Base-by-base conservation (phyloP, 2,797 vertebrate genomes). In the Acanthurus tractus region DNA sequence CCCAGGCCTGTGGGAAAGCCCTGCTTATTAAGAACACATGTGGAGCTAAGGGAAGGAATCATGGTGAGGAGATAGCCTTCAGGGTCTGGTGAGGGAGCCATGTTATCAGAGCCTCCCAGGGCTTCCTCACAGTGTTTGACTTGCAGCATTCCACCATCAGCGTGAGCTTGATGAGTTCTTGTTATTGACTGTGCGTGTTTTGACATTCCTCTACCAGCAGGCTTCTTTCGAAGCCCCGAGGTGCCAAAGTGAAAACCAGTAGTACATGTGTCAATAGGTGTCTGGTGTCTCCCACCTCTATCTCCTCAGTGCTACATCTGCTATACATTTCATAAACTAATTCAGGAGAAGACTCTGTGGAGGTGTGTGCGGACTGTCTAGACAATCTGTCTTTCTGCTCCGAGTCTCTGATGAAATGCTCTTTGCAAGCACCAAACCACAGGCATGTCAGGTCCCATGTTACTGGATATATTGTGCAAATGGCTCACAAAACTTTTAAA, bases 241-340 rank as follows among this genome's bases (percentile, higher is more conserved):
- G 93, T 94, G 92, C 86, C 92, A 92, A 93, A 92, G 92, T 92
- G 90, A 90, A 94, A 94, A 92, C 88, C 93, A 94, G 91, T 90
- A 86, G 88, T 93, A 92, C 92, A 92, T 89, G 89, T 93, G 93
- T 95, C 93, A 93, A 89, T 89, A 94, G 85, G 92, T 91, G 91
- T 94, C 92, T 81, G 65, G 85, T 95, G 89, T 93, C 92, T 87
- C 78, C 84, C 83, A 90, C 87, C 86, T 91, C 86, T 75, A 81
- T 89, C 83, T 89, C 82, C 79, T 85, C 63, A 18, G 66, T 62
- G 76, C 78, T 82, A 93, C 94, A 95, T 95, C 91, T 95, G 94
- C 81, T 83, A 25, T 6, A 49, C 53, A 81, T 95, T 94, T 92
- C 71, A 74, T 82, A 89, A 91, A 79, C 88, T 89, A 93, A 94